Percentiles rank a stretch among this genome's conserved stretches.
Evolutionary conservation across 2,113 vertebrate species (phyloP).

Genomic region (Tor tambroides): DNA sequence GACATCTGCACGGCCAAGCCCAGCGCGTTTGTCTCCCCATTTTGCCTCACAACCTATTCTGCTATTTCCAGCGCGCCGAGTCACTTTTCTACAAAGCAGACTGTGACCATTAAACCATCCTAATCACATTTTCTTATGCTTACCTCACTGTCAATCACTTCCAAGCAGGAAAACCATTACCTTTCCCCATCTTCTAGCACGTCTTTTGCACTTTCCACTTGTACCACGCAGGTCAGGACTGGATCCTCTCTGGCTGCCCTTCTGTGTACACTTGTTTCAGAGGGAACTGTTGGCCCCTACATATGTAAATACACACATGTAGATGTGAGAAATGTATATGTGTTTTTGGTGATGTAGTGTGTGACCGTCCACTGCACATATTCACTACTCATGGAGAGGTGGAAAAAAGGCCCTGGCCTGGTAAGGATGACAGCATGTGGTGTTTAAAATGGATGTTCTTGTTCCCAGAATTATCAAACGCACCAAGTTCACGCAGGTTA

Average conservation of each 20-base stretch:
- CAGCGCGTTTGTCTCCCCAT: conserved; percentile 45
- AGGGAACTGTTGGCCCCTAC: conserved; percentile 19
- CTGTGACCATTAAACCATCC: conserved; percentile 42
- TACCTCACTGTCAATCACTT: conserved; percentile 8
- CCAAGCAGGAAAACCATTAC: not conserved
- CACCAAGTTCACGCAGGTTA: conserved; percentile 34
- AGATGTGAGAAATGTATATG: conserved; percentile 39
- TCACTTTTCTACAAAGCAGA: conserved; percentile 48
- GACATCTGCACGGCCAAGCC: conserved; percentile 57
- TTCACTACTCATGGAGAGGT: conserved; percentile 10
- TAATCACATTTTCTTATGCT: conserved; percentile 3
- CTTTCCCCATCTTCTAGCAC: not conserved
- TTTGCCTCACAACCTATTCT: conserved; percentile 32
- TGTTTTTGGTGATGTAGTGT: conserved; percentile 33
- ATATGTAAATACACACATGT: conserved; percentile 39
- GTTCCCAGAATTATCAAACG: conserved; percentile 18
- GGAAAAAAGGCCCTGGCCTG: conserved; percentile 1
- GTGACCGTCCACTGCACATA: not conserved
- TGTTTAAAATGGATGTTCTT: conserved; percentile 11
- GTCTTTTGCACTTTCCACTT: conserved; percentile 1
- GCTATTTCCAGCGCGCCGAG: conserved; percentile 57
- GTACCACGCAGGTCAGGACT: conserved; percentile 1
- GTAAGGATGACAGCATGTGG: conserved; percentile 17
- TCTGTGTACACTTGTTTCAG: conserved; percentile 39
- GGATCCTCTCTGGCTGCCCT: conserved; percentile 25